Evolutionary conservation across 2,888 invertebrate genomes (phyloP).

Genomic region (Protonemura montana): DNA sequence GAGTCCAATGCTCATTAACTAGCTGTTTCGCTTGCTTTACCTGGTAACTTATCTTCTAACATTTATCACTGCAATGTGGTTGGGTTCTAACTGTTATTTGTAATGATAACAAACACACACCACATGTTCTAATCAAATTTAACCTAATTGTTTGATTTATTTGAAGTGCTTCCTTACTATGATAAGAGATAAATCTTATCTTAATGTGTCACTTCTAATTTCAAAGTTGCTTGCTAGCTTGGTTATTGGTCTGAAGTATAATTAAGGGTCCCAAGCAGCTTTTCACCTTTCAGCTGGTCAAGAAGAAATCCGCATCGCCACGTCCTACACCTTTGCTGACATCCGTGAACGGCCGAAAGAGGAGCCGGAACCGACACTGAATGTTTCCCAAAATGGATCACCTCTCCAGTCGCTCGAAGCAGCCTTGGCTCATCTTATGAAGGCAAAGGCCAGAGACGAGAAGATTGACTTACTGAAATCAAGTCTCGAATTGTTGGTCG

Average conservation of each 20-base stretch:
- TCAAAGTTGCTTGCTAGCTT: background rate
- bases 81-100: conserved; percentile 16
- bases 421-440: background rate
- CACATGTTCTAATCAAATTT: background rate
- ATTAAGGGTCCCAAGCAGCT: conserved; percentile 41
- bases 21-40: too few species aligned
- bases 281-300: conserved; percentile 46
- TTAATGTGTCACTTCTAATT: background rate
- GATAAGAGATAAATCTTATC: background rate
- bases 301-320: conserved; percentile 9
- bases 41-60: too few species aligned
- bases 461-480: background rate
- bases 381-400: background rate
- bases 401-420: background rate
- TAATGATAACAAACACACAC: background rate
- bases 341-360: background rate
- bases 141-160: background rate
- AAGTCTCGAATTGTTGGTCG: conserved; percentile 55
- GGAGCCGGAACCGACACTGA: background rate
- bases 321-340: background rate
- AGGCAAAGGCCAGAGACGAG: background rate
- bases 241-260: background rate
- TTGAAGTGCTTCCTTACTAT: background rate
- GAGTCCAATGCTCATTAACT: too few species aligned
- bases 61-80: too few species aligned